Base-by-base conservation (phyloP, 2,888 invertebrate species). In the Oithona nana region DNA sequence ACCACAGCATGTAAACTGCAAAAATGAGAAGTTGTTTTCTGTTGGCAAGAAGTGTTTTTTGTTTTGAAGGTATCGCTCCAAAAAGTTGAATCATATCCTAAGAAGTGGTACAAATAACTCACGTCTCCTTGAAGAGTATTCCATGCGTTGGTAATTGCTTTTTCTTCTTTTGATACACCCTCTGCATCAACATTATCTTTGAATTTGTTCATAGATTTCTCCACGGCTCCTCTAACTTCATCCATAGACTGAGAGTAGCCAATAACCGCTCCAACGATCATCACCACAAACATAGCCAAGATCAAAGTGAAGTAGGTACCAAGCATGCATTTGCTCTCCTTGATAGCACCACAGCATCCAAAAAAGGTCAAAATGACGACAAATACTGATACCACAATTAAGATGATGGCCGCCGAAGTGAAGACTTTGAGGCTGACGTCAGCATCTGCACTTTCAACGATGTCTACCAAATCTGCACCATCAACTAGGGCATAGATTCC, bases 311-410 rank as follows among this genome's bases (percentile, higher is more conserved):
- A 57, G 28, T 57, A 57, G 57, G 30, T 29, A 16, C 29, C 31
- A 16, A 57, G 24, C 57, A 57, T 57, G 20, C 57, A 57, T 57
- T 29, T 6, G 28, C 16, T 57, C 28, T 57, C 57, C 59, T 59
- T 59, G 48, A 59, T 26, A 2, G 59, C 59, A 2, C 59, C 59
- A 28, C 59, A 59, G 49, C 59, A 59, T 30, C 59, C 59, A 22
- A 59, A 48, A 28, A 59, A 59, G 20, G 59, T 26, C n/a, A 59
- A 16, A 22, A 59, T 16, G 11, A 48, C 20, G 16, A 48, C 49
- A 2, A 59, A 39, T 16, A 49, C 26, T 8, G 48, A 20, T 22
- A 59, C 49, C 16, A 59, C 49, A 48, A 59, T 59, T 20, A 59
- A 24, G 13, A 59, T 22, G 28, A 59, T 59, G 39, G 59, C 31